Percentiles rank a stretch among this genome's conserved stretches.
phyloP scores from a whole-genome alignment of 2,888 invertebrate species.

The Tinea pellionella region DNA sequence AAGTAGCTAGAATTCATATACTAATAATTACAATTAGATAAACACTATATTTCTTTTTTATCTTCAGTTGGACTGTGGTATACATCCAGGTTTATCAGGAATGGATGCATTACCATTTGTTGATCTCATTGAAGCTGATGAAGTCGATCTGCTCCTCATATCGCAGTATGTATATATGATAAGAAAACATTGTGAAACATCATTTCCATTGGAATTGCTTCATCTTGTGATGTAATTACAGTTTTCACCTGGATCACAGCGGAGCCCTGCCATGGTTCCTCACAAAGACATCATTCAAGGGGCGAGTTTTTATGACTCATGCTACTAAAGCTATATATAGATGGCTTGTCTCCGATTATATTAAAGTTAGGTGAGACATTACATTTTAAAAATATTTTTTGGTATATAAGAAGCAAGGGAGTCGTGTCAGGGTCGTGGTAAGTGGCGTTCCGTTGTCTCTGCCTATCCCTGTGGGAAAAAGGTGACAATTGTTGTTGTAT shows the following conservation, averaged over 20 bases:
- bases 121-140: conserved; percentile 96
- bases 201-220: too few relatives aligned
- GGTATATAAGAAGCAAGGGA: too few relatives aligned
- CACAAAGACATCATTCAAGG: conserved; percentile 96
- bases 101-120: conserved; percentile 98
- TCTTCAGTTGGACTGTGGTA: conserved; percentile 92
- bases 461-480: too few relatives aligned
- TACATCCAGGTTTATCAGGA: conserved; percentile 96
- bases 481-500: too few relatives aligned
- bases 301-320: conserved; percentile 99
- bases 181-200: not conserved
- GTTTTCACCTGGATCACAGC: conserved; percentile 98
- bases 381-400: not conserved
- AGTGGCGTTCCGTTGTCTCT: too few relatives aligned
- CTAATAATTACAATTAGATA: too few relatives aligned
- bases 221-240: conserved; percentile 47
- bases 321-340: conserved; percentile 99
- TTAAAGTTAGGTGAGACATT: conserved; percentile 86
- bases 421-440: too few relatives aligned
- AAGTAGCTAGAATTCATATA: not conserved
- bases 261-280: conserved; percentile 98
- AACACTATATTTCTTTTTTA: too few relatives aligned
- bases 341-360: conserved; percentile 98
- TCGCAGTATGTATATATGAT: conserved; percentile 81
- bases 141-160: conserved; percentile 93